These are phyloP conservation scores for Stegastes partitus DNA, from an alignment of 2,113 vertebrate species.

Conservation along the genomic window DNA sequence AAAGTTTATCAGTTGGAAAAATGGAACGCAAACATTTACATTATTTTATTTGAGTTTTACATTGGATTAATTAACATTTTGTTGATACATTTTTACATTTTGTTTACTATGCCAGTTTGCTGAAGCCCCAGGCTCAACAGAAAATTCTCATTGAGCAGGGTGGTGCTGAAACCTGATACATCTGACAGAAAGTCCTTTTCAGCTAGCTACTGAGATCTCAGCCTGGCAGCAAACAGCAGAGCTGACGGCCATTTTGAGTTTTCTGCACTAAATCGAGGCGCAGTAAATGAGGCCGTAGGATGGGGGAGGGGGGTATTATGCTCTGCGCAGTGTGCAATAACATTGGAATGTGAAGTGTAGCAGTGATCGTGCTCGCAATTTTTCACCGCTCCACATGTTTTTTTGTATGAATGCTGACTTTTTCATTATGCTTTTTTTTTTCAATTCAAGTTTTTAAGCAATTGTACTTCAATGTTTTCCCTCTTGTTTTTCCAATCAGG, in stretches of 20 bases:
- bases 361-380: constrained; percentile 39
- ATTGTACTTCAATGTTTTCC: background rate
- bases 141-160: constrained; percentile 1
- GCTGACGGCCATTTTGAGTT: constrained; percentile 80
- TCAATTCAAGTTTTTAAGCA: background rate
- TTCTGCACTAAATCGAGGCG: constrained; percentile 68
- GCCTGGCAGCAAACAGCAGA: constrained; percentile 65
- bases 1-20: background rate
- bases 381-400: constrained; percentile 19
- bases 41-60: background rate
- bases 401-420: constrained; percentile 3
- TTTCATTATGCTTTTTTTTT: background rate
- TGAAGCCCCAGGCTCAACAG: constrained; percentile 16
- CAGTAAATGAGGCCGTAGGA: constrained; percentile 61
- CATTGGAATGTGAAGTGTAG: constrained; percentile 69
- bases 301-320: constrained; percentile 57
- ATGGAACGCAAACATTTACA: background rate
- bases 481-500: background rate
- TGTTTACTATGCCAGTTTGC: background rate
- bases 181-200: constrained; percentile 42
- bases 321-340: constrained; percentile 70
- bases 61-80: background rate
- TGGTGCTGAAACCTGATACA: constrained; percentile 50
- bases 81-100: background rate
- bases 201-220: constrained; percentile 70